Conservation (phyloP, 2,113 vertebrate genomes). For the Zapus hudsonius region DNA sequence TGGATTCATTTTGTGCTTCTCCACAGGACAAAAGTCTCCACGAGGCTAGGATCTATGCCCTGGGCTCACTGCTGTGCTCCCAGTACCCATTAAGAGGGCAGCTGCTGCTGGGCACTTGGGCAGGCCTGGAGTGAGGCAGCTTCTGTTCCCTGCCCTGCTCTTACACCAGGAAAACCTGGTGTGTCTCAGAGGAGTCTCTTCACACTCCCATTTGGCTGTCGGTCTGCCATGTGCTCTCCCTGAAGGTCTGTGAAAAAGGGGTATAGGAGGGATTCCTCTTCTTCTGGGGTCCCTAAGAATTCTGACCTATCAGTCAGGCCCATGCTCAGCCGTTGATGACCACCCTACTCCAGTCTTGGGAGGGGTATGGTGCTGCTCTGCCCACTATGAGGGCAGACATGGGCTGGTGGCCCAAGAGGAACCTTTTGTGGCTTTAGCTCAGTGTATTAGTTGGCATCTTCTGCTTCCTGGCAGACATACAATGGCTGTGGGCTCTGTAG, state of each 20-base stretch:
- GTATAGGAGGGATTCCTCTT: neutral
- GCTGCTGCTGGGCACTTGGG: neutral
- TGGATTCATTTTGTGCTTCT: neutral
- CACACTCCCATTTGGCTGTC: neutral
- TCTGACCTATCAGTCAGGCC: neutral
- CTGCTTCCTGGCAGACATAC: neutral
- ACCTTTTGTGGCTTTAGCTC: neutral
- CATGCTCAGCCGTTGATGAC: neutral
- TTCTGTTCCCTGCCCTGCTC: neutral
- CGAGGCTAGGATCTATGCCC: too few relatives aligned
- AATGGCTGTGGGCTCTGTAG: neutral
- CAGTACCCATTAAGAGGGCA: neutral
- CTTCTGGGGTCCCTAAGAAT: neutral
- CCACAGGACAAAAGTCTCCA: fast-evolving
- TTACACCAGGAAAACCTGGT: fast-evolving
- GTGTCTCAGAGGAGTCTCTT: neutral
- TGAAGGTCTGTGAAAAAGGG: neutral
- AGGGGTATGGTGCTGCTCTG: neutral
- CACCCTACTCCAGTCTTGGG: fast-evolving
- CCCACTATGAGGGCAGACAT: fast-evolving
- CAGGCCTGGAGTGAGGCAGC: too few relatives aligned
- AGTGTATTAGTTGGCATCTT: neutral
- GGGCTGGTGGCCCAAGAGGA: neutral
- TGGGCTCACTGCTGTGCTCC: neutral
- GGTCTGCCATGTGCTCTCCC: neutral